phyloP scores from a whole-genome alignment of 2,113 vertebrate species.

The Tapirus terrestris region DNA sequence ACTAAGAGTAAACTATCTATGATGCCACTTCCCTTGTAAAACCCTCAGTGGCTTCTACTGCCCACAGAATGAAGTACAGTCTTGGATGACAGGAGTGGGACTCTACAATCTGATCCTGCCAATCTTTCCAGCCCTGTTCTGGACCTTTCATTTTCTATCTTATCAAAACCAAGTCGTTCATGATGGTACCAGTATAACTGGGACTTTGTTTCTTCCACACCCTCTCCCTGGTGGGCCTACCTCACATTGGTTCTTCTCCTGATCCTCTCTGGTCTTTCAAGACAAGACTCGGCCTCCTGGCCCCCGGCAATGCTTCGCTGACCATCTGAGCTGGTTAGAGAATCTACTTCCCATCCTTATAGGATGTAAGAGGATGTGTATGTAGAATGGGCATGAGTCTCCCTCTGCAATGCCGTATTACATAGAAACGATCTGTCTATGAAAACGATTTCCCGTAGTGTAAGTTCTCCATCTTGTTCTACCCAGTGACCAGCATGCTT shows the following conservation, averaged over 20 bases:
- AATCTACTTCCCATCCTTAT: accelerated
- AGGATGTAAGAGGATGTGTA: background rate
- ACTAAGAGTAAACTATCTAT: background rate
- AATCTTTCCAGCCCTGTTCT: background rate
- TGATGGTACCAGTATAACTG: background rate
- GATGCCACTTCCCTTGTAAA: background rate
- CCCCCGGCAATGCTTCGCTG: background rate
- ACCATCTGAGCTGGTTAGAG: too few relatives aligned
- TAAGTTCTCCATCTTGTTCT: background rate
- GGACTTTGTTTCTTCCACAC: accelerated
- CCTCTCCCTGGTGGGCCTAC: background rate
- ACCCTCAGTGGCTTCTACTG: background rate
- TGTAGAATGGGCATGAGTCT: background rate
- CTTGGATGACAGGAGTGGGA: too few relatives aligned
- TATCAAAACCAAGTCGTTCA: background rate
- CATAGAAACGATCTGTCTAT: background rate
- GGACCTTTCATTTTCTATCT: background rate
- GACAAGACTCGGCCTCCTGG: background rate
- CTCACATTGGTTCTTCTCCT: background rate
- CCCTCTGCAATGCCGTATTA: accelerated
- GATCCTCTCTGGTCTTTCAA: background rate
- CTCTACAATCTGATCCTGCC: background rate
- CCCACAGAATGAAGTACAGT: background rate
- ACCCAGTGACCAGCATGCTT: background rate
- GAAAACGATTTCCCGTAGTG: background rate